Evolutionary conservation across 2,888 invertebrate species (phyloP), one percentile per base, ranked within the genome.

Genomic region (Ophion costatus): DNA sequence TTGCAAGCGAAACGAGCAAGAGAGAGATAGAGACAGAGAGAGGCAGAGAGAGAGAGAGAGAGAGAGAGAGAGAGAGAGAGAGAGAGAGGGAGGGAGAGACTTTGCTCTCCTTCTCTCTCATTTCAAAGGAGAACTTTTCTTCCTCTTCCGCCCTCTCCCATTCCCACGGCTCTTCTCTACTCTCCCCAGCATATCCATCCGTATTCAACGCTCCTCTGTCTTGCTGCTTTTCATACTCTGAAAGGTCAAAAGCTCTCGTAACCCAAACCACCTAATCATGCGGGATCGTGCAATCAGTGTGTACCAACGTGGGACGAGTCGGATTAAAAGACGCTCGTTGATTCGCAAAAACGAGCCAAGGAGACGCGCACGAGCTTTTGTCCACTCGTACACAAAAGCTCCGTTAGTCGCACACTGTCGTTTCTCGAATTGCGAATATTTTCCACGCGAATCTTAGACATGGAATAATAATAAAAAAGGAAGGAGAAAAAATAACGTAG

Each of bases 181-280:
- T 67, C 38, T 76, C 57, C 57, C 33, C 70, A 20, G 20, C 20
- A 42, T 66, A 66, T 56, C 17, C 51, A 76, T 63, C 66, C 22
- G 77, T 42, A 51, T 77, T 67, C 69, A 38, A 38, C 14, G 66
- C 9, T 71, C 59, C 20, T 24, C 61, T 11, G 71, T 71, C 57
- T 69, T 38, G 24, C 38, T 5, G 38, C 38, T 75, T 67, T 77
- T 71, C 66, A 77, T 66, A 45, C 66, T 51, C 67, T 71, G 17
- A 67, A 64, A 33, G 33, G 64, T 64, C 66, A 57, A 71, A 63
- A 66, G 77, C 42, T 42, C 77, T 64, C 71, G 71, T 77, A 71
- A 76, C 77, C 77, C 82, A 59, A 77, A 66, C 76, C 59, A 70
- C 76, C 76, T 57, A 71, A 77, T 71, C 70, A 77, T 77, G 45